phyloP scores from a whole-genome alignment of 1,140 invertebrate genomes.

The Leptopilina clavipes region DNA sequence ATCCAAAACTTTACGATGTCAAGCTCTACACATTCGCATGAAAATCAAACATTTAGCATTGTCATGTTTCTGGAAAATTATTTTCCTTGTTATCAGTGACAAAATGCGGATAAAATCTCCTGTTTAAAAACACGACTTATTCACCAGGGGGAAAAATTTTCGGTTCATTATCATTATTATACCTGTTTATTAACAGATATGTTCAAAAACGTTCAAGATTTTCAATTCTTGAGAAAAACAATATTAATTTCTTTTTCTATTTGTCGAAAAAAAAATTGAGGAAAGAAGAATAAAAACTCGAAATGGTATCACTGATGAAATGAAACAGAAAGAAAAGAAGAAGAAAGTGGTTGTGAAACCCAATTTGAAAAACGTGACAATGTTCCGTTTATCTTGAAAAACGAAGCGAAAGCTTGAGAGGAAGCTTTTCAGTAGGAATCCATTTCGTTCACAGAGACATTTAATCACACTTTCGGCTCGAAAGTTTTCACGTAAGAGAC shows the following conservation, averaged over 20 bases:
- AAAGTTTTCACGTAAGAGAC: slow-evolving; percentile 40
- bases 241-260: slow-evolving; percentile 1
- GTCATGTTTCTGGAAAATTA: background rate
- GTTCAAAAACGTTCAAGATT: too few species aligned
- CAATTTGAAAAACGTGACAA: slow-evolving; percentile 15
- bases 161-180: too few species aligned
- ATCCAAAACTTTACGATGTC: background rate
- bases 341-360: background rate
- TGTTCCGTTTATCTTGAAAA: slow-evolving; percentile 22
- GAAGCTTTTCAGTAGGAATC: slow-evolving; percentile 35
- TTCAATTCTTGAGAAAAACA: background rate
- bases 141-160: background rate
- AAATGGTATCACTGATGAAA: slow-evolving; percentile 21
- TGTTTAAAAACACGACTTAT: background rate
- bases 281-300: background rate
- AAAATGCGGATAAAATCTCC: background rate
- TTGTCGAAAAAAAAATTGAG: background rate
- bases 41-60: background rate
- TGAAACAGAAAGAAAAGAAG: background rate
- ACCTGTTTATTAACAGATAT: too few species aligned
- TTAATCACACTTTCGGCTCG: slow-evolving; percentile 43
- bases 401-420: slow-evolving; percentile 2
- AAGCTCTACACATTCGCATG: background rate
- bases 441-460: slow-evolving; percentile 40
- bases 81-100: background rate